phyloP scores from a whole-genome alignment of 2,888 invertebrate species.

The Pomacea canaliculata region DNA sequence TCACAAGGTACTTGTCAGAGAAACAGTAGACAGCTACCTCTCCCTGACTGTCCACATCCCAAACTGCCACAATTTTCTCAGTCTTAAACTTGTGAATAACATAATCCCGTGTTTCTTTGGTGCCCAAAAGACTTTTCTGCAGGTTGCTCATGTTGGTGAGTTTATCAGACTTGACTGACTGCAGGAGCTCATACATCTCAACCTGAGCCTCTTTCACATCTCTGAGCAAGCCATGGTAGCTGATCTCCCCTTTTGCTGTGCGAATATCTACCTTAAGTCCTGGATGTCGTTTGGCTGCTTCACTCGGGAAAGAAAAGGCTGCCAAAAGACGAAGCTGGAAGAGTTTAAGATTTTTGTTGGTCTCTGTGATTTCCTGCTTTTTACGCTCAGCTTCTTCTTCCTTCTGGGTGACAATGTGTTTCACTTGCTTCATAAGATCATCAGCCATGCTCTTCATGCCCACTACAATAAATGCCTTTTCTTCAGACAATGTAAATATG shows the following conservation, averaged over 20 bases:
- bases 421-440: conserved; percentile 10
- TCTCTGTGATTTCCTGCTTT: conserved; percentile 21
- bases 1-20: conserved; percentile 3
- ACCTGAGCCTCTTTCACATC: conserved; percentile 19
- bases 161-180: neutral
- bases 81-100: conserved; percentile 17
- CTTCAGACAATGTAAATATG: conserved; percentile 2
- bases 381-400: conserved; percentile 22
- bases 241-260: conserved; percentile 6
- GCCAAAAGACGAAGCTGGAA: conserved; percentile 20
- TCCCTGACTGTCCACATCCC: conserved; percentile 11
- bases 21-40: conserved; percentile 4
- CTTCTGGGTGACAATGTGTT: neutral
- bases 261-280: conserved; percentile 19
- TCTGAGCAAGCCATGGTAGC: conserved; percentile 19
- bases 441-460: conserved; percentile 13
- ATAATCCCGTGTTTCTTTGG: conserved; percentile 11
- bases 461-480: conserved; percentile 17
- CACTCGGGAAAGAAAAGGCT: conserved; percentile 13
- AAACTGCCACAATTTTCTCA: conserved; percentile 18
- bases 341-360: conserved; percentile 4
- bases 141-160: conserved; percentile 5
- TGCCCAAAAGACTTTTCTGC: conserved; percentile 10
- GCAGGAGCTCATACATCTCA: conserved; percentile 23
- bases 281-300: conserved; percentile 9